Base-by-base conservation (phyloP, 1,140 invertebrate genomes). In the Oreohelix idahoensis region DNA sequence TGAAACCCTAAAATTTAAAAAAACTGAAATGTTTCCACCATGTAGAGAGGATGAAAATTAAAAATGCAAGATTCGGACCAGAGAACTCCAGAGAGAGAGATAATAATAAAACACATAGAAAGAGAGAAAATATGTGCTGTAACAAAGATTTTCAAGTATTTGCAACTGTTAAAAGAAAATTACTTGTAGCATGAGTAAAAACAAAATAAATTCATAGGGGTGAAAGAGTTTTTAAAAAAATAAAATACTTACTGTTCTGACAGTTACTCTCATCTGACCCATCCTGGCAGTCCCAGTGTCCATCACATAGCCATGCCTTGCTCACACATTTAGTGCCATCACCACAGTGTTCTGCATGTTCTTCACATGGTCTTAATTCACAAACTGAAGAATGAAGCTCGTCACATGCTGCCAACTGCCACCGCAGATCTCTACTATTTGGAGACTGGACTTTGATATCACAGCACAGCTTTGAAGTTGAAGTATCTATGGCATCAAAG, bases 211-310 rank as follows among this genome's bases (percentile, higher is more conserved):
- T n/a, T n/a, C n/a, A n/a, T n/a, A n/a, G n/a, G n/a, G n/a, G n/a
- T n/a, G n/a, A n/a, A n/a, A n/a, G n/a, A n/a, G n/a, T n/a, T n/a
- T n/a, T n/a, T n/a, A n/a, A n/a, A n/a, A n/a, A n/a, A n/a, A n/a
- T n/a, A 45, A 79, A 39, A 66, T 26, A 1, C 53, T 36, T 49
- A 79, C 74, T 49, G 0, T 76, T 51, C 38, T 51, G 29, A 63
- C 79, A 80, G 38, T 71, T 71, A 0, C 11, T 38, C 66, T 80
- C 79, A 80, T 80, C 79, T 15, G 79, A 71, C 29, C 79, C 79
- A 51, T 80, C 79, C 38, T 38, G 49, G 32, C 79, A 80, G 26
- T 80, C 79, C 79, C 66, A 71, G 32, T 42, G 23, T 15, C 79
- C 79, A 71, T 80, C 79, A 71, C 79, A 80, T 1, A 71, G 15